phyloP scores from a whole-genome alignment of 2,888 invertebrate genomes.

The Dryobotodes eremita region DNA sequence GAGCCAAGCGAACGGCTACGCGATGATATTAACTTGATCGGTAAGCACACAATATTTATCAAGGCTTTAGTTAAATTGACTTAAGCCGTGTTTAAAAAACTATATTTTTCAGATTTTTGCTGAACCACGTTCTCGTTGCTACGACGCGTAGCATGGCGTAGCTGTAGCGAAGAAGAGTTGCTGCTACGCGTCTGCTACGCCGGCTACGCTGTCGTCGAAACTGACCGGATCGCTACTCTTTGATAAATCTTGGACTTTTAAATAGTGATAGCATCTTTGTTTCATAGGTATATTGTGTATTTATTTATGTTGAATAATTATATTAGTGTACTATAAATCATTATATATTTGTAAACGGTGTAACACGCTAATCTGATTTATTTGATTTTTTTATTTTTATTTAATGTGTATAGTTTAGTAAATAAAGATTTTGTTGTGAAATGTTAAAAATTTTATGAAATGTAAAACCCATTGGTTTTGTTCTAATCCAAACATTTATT shows the following conservation, averaged over 20 bases:
- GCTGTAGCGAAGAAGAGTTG: neutral
- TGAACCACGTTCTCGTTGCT: neutral
- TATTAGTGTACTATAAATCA: neutral
- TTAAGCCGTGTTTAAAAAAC: neutral
- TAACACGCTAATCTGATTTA: neutral
- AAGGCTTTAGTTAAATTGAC: constrained; percentile 4
- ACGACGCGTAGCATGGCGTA: constrained; percentile 1
- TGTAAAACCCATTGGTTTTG: too few species aligned
- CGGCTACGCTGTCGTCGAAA: neutral
- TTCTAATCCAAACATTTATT: too few species aligned
- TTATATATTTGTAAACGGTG: neutral
- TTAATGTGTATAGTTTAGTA: neutral
- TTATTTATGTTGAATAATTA: neutral
- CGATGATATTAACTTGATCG: constrained; percentile 31
- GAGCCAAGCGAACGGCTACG: constrained; percentile 23
- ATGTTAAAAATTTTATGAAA: neutral
- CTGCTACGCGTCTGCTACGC: constrained; percentile 28
- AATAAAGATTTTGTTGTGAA: too few species aligned
- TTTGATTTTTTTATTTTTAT: neutral
- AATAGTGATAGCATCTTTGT: neutral
- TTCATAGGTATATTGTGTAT: neutral
- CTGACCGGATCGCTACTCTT: neutral
- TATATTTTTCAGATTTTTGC: neutral
- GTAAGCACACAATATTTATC: constrained; percentile 12
- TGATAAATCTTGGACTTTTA: neutral